Evolutionary conservation across 2,113 vertebrate genomes (phyloP).

Genomic region (Centrocercus urophasianus): DNA sequence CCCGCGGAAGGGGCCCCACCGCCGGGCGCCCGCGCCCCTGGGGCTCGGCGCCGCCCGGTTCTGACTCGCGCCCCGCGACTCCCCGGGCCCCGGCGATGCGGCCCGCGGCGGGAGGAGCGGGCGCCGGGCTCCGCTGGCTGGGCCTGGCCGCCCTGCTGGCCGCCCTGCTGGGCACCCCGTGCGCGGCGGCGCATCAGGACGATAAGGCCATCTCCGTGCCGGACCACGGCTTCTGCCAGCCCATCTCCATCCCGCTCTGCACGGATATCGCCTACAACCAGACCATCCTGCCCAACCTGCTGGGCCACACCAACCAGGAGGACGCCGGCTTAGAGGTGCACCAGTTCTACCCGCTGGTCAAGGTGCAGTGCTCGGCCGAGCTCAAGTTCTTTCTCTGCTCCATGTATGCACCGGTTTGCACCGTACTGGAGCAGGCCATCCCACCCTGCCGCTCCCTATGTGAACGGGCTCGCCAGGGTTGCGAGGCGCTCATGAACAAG

Average conservation of each 20-base stretch:
- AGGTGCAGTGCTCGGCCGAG: constrained; percentile 95
- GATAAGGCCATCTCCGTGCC: constrained; percentile 91
- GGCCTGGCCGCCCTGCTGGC: constrained; percentile 54
- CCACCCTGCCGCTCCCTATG: constrained; percentile 94
- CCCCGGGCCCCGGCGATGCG: background rate
- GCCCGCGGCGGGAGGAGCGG: constrained; percentile 20
- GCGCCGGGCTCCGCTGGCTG: background rate
- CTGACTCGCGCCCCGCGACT: constrained; percentile 1
- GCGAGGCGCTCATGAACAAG: constrained; percentile 98
- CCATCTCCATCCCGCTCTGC: constrained; percentile 93
- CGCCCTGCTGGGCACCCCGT: constrained; percentile 54
- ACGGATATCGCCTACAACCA: constrained; percentile 97
- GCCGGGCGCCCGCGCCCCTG: constrained; percentile 58
- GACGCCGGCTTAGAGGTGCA: constrained; percentile 95
- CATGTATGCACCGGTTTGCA: constrained; percentile 97
- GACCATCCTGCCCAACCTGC: constrained; percentile 94
- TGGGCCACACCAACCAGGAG: constrained; percentile 95
- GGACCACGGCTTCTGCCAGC: constrained; percentile 94
- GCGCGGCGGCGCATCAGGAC: constrained; percentile 75
- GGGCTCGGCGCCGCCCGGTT: background rate
- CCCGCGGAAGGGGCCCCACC: background rate
- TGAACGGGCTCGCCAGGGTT: constrained; percentile 93
- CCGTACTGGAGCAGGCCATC: constrained; percentile 94
- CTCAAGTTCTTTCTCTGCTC: constrained; percentile 96
- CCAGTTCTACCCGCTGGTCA: constrained; percentile 95